Percentiles rank a stretch among this genome's conserved stretches.
Evolutionary conservation across 2,113 vertebrate genomes (phyloP).

Genomic region (Chrysochloris asiatica): DNA sequence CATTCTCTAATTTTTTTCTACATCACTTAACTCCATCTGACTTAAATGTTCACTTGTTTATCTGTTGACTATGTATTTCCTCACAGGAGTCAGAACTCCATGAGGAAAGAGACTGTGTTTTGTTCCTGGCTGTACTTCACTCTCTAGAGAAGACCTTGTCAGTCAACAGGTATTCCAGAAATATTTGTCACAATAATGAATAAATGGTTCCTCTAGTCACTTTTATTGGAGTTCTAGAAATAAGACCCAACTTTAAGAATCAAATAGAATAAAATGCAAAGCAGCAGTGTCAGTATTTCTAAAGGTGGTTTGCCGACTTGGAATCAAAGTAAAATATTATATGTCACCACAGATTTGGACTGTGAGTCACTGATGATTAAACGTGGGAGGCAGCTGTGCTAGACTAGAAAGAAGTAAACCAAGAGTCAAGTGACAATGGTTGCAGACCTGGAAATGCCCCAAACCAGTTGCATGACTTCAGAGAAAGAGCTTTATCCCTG

Average conservation of each 20-base stretch:
- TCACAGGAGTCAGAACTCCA: neutral
- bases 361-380: constrained; percentile 63
- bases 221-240: constrained; percentile 41
- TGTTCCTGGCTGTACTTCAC: neutral
- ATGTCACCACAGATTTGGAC: constrained; percentile 65
- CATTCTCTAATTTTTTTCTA: neutral
- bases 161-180: constrained; percentile 31
- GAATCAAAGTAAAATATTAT: constrained; percentile 67
- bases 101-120: constrained; percentile 8
- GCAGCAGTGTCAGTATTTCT: constrained; percentile 54
- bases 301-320: constrained; percentile 67
- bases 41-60: neutral
- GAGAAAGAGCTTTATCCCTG: neutral
- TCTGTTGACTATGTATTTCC: neutral
- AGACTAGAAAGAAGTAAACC: neutral
- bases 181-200: constrained; percentile 28
- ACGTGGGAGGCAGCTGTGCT: constrained; percentile 54
- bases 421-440: neutral
- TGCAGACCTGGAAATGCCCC: neutral
- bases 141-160: neutral
- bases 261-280: constrained; percentile 11
- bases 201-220: neutral
- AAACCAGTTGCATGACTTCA: neutral
- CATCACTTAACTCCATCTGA: neutral
- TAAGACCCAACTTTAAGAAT: constrained; percentile 41